Evolutionary conservation across 1,140 invertebrate genomes (phyloP).

Genomic region (Brachionus rotundiformis): DNA sequence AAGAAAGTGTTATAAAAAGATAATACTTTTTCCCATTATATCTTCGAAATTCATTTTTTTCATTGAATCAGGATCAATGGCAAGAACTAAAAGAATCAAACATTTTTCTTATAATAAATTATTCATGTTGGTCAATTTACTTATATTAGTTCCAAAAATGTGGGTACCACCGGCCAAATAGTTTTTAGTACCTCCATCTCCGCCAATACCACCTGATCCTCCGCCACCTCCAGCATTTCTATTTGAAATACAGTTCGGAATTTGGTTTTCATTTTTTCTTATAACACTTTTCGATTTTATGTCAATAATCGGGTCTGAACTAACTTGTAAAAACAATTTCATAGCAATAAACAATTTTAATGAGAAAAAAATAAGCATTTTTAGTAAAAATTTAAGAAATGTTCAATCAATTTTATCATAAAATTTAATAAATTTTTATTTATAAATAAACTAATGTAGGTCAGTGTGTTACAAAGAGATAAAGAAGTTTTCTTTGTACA

Average conservation of each 20-base stretch:
- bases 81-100: not conserved
- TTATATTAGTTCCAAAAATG: conserved; percentile 28
- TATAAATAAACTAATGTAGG: not conserved
- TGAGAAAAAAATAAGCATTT: no score
- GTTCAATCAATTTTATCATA: not conserved
- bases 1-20: not conserved
- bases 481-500: not conserved
- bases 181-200: not conserved
- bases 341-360: not conserved
- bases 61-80: not conserved
- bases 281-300: not conserved
- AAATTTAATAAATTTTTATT: not conserved
- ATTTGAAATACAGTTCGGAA: not conserved
- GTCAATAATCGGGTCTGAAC: not conserved
- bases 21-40: conserved; percentile 8
- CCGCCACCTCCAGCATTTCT: not conserved
- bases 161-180: not conserved
- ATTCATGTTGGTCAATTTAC: not conserved
- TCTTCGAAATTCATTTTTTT: conserved; percentile 20
- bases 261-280: not conserved
- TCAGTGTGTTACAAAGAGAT: not conserved
- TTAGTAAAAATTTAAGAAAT: no score
- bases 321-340: not conserved
- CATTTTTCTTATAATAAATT: no score
- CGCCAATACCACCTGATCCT: not conserved